Base-by-base conservation (phyloP, 2,113 vertebrate species). In the Electrona antarctica region DNA sequence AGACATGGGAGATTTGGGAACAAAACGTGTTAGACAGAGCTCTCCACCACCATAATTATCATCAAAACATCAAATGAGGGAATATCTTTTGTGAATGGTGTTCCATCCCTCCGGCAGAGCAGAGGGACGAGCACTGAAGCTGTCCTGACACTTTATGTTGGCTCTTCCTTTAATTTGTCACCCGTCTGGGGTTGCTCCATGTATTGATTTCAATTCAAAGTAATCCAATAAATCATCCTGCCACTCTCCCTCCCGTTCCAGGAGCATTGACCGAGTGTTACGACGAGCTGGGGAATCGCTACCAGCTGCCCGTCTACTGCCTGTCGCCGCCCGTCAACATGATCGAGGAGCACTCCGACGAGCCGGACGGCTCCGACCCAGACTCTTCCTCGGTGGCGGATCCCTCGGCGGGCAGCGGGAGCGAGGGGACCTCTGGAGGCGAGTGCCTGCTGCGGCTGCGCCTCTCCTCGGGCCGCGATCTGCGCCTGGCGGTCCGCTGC, bases 221-320 rank as follows among this genome's bases (percentile, higher is more conserved):
- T 21, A 21, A 21, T 21, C 21, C 21, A 21, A 21, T 21, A 21
- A 21, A 21, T 69, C 28, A 55, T 45, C 7, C 41, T 15, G 46
- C 49, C 7, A 3, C 8, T 28, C 48, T 71, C n/a, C n/a, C n/a
- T n/a, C 1, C 6, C 46, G 10, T 45, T 66, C 3, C 71, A 99
- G 98, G 97, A 88, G 95, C 95, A 80, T 93, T 99, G 74, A 99
- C 96, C 0, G 98, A 99, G 88, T 98, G 98, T 87, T 99, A 99
- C 0, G 97, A 99, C 78, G 98, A 99, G 78, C 93, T 99, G 91
- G 98, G 98, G 50, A 99, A 97, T 90, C 93, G 97, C 10, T 99
- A 99, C 89, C 97, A 98, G 93, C 96, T 99, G 57, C 98, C 98
- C 0, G 96, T 97, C 67, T 99, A 99, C 88, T 99, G 98, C 92